Percentiles rank a stretch among this genome's conserved stretches.
These are phyloP conservation scores for Rattus norvegicus DNA, from an alignment of 2,113 vertebrate species.

Conservation along the genomic window GRCr8 NC_086027.1:4880501-4881000, in stretches of 20 bases:
- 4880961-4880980: conserved; percentile 49
- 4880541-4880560: neutral
- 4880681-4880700: neutral
- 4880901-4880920: conserved; percentile 15
- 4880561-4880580: too few species aligned
- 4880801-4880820: conserved; percentile 28
- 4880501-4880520: neutral
- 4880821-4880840: conserved; percentile 62
- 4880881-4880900: conserved; percentile 42
- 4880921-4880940: conserved; percentile 31
- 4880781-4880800: neutral
- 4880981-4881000: neutral
- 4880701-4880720: neutral
- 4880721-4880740: neutral
- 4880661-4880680: neutral
- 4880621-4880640: neutral
- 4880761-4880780: neutral
- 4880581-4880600: conserved; percentile 11
- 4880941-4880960: neutral
- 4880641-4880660: neutral
- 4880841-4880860: conserved; percentile 51
- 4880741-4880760: neutral
- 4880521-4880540: neutral
- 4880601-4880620: neutral
- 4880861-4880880: conserved; percentile 49